Conservation (phyloP, 1,140 invertebrate species). For the Bombyx mori region ASM3026992v2 NC_085125.1:10948501-10949000, state of each 20-base stretch:
- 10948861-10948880: too few relatives aligned
- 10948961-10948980: too few relatives aligned
- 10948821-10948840: too few relatives aligned
- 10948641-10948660: conserved; percentile 19
- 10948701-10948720: conserved; percentile 36
- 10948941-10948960: too few relatives aligned
- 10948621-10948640: conserved; percentile 17
- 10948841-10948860: too few relatives aligned
- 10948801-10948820: too few relatives aligned
- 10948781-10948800: too few relatives aligned
- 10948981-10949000: too few relatives aligned
- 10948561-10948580: conserved; percentile 15
- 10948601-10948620: conserved; percentile 17
- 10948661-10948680: conserved; percentile 16
- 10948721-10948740: conserved; percentile 26
- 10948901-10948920: too few relatives aligned
- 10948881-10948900: too few relatives aligned
- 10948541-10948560: conserved; percentile 16
- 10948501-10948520: conserved; percentile 11
- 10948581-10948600: conserved; percentile 18
- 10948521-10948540: conserved; percentile 21
- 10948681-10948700: conserved; percentile 20
- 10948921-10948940: too few relatives aligned
- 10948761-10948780: neutral
- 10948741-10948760: conserved; percentile 34